Conservation (phyloP, 2,113 vertebrate genomes). For the Climacteris rufus region DNA sequence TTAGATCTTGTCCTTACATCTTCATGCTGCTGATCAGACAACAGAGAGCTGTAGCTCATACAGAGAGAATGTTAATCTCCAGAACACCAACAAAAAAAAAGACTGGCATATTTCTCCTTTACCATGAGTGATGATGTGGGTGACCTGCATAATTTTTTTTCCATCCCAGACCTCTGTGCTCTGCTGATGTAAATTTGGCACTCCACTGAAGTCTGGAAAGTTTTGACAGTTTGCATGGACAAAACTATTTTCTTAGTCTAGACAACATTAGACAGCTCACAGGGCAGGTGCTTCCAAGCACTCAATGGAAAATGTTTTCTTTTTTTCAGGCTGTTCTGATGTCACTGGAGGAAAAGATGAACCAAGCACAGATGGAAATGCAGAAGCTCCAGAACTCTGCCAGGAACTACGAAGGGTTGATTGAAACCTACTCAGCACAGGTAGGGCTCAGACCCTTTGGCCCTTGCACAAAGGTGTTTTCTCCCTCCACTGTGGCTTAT, state of each 20-base stretch:
- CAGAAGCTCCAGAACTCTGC: slow-evolving; percentile 84
- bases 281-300: background rate
- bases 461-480: background rate
- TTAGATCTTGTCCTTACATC: background rate
- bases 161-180: background rate
- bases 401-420: slow-evolving; percentile 83
- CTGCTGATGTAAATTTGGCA: background rate
- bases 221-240: background rate
- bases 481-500: background rate
- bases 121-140: background rate
- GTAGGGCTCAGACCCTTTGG: slow-evolving; percentile 66
- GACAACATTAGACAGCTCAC: background rate
- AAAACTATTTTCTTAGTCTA: background rate
- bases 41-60: background rate
- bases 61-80: background rate
- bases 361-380: slow-evolving; percentile 78
- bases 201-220: background rate
- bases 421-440: slow-evolving; percentile 89
- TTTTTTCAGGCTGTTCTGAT: slow-evolving; percentile 71
- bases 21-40: background rate
- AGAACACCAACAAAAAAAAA: background rate
- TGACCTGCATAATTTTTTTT: background rate
- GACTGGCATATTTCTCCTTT: background rate
- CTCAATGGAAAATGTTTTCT: background rate
- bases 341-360: slow-evolving; percentile 83